Evolutionary conservation across 2,797 vertebrate species (phyloP).

Genomic region (Macropus fuliginosus): DNA sequence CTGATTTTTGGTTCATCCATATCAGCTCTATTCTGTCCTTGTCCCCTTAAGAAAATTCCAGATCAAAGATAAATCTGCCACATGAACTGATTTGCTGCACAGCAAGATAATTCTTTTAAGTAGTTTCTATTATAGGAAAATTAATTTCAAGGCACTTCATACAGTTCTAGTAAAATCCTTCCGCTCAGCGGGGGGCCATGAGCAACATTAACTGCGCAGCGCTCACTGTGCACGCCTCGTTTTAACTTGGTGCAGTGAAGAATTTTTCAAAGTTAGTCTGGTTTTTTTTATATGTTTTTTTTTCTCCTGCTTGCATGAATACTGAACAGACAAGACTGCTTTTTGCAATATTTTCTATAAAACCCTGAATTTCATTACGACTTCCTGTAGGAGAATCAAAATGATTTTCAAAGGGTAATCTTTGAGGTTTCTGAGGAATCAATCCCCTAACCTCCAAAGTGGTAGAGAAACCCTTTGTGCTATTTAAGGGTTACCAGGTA

Average conservation of each 20-base stretch:
- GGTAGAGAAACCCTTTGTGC: neutral
- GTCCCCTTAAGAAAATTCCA: constrained; percentile 77
- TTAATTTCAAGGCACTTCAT: constrained; percentile 86
- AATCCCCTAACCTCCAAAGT: neutral
- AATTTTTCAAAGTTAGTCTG: constrained; percentile 63
- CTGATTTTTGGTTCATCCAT: constrained; percentile 69
- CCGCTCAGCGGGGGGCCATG: constrained; percentile 70
- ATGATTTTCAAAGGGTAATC: constrained; percentile 33
- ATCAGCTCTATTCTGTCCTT: constrained; percentile 70
- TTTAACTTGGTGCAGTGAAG: constrained; percentile 75
- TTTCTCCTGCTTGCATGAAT: constrained; percentile 56
- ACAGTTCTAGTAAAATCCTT: constrained; percentile 82
- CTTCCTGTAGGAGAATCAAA: constrained; percentile 21
- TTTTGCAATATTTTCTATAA: constrained; percentile 62
- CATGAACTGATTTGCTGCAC: constrained; percentile 85
- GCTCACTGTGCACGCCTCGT: constrained; percentile 70
- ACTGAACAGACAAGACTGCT: constrained; percentile 57
- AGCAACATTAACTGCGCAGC: constrained; percentile 76
- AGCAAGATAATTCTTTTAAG: constrained; percentile 86
- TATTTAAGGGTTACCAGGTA: constrained; percentile 25
- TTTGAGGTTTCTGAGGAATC: neutral
- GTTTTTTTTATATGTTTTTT: constrained; percentile 66
- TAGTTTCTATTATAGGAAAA: constrained; percentile 85
- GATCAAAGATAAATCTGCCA: constrained; percentile 83
- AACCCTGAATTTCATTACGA: constrained; percentile 25